A percentile compares a stretch with the other conserved stretches of the same genome.
Conservation (phyloP, 64 coral and sea anemone species). For the Anthopleura sola region DNA sequence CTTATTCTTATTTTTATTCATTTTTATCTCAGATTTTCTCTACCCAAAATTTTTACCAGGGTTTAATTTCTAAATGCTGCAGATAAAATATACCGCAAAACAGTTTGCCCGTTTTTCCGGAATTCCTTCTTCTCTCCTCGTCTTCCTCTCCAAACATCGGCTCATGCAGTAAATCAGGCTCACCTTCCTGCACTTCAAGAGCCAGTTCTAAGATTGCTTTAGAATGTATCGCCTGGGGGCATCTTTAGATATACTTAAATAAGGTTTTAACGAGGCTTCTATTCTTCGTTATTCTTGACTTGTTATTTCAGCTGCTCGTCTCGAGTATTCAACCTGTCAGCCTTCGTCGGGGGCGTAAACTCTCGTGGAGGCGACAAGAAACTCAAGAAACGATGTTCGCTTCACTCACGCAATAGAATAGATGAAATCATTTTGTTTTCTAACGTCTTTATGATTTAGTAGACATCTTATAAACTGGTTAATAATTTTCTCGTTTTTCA, state of each 20-base stretch:
- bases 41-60: neutral
- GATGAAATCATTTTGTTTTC: neutral
- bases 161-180: neutral
- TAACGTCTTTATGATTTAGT: too few species aligned
- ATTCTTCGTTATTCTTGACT: neutral
- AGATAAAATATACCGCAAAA: too few species aligned
- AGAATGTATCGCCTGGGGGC: neutral
- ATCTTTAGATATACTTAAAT: constrained; percentile 15
- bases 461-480: too few species aligned
- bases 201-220: neutral
- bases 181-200: neutral
- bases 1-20: too few species aligned
- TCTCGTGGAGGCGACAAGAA: neutral
- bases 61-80: neutral
- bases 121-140: neutral
- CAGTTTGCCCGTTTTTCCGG: neutral
- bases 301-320: neutral
- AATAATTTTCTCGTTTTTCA: too few species aligned
- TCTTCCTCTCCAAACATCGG: neutral
- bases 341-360: neutral
- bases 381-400: neutral
- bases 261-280: constrained; percentile 9
- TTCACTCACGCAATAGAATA: neutral
- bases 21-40: neutral
- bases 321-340: neutral